A percentile compares a stretch with the other conserved stretches of the same genome.
phyloP scores from a whole-genome alignment of 2,113 vertebrate genomes.

The Aix galericulata region DNA sequence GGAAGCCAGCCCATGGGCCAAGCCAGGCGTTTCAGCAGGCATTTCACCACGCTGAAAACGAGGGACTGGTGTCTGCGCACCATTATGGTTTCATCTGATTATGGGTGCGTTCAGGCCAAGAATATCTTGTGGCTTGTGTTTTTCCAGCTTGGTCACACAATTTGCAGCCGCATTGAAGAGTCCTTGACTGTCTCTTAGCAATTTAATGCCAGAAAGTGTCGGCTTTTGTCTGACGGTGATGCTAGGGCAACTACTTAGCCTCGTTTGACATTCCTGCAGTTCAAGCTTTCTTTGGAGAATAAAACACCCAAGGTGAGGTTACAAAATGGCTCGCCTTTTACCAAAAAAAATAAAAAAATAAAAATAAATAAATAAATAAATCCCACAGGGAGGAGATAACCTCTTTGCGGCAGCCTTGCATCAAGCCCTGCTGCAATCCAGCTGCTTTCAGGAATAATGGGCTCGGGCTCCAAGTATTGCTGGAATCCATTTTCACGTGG shows the following conservation, averaged over 20 bases:
- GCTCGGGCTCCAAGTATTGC: background rate
- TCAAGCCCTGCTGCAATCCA: background rate
- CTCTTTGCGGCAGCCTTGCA: accelerated
- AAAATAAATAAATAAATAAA: background rate
- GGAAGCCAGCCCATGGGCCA: background rate
- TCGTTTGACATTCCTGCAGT: background rate
- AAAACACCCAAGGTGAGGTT: background rate
- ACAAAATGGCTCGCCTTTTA: background rate
- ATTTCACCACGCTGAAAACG: background rate
- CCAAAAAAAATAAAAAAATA: background rate
- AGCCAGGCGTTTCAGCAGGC: constrained; percentile 34
- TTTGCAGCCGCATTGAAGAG: constrained; percentile 78
- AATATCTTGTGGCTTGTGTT: constrained; percentile 82
- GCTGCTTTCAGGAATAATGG: background rate
- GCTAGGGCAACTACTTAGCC: constrained; percentile 58
- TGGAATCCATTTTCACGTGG: background rate
- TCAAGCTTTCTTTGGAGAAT: background rate
- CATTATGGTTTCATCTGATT: constrained; percentile 75
- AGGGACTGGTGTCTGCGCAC: constrained; percentile 64
- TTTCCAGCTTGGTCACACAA: constrained; percentile 78
- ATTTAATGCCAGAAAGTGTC: constrained; percentile 73
- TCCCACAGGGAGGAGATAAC: accelerated
- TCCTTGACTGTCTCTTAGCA: constrained; percentile 65
- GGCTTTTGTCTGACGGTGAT: constrained; percentile 75
- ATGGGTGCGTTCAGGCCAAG: constrained; percentile 70